A percentile compares a stretch with the other conserved stretches of the same genome.
Evolutionary conservation across 35 echinoderm and acorn worm species (phyloP).

Genomic region (Lytechinus variegatus): DNA sequence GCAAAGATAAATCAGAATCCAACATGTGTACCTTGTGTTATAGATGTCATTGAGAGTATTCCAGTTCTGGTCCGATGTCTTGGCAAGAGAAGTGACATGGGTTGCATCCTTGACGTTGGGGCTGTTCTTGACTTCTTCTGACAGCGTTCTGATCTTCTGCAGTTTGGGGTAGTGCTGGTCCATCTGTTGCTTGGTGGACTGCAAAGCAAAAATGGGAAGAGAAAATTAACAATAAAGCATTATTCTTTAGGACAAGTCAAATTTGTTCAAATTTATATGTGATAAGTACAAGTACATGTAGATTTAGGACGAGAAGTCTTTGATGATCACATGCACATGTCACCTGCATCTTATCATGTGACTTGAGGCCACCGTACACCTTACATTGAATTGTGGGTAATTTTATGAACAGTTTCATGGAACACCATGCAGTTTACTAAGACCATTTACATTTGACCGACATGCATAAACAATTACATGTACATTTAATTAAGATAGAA

Average conservation of each 20-base stretch:
- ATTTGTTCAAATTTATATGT: background rate
- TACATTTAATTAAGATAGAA: background rate
- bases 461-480: background rate
- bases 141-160: conserved; percentile 62
- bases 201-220: background rate
- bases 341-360: no score
- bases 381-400: no score
- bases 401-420: no score
- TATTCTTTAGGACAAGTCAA: no score
- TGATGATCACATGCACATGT: no score
- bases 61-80: conserved; percentile 85
- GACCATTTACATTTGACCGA: no score
- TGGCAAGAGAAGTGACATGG: conserved; percentile 69
- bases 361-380: no score
- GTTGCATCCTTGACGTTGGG: conserved; percentile 71
- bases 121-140: conserved; percentile 63
- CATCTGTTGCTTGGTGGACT: conserved; percentile 79
- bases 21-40: conserved; percentile 67
- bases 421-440: no score
- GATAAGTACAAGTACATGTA: no score
- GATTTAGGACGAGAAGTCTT: no score
- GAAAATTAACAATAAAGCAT: background rate
- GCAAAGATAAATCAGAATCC: no score
- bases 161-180: conserved; percentile 65
- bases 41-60: conserved; percentile 82